Base-by-base conservation (phyloP, 2,113 vertebrate species). In the Galbula dea region DNA sequence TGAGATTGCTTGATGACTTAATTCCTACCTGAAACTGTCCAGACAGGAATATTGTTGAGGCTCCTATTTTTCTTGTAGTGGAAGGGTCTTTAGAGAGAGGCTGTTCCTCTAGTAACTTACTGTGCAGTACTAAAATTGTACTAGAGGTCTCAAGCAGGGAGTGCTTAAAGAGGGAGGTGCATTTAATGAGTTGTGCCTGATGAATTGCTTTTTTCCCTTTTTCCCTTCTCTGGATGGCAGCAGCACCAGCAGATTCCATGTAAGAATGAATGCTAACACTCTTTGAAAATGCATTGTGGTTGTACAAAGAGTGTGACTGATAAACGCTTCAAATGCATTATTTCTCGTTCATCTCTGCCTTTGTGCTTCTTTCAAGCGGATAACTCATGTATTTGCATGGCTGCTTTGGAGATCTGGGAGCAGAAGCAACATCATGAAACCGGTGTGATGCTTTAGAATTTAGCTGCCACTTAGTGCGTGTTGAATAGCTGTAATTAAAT, bases 401-500 rank as follows among this genome's bases (percentile, higher is more conserved):
- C 79, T 76, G 92, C 89, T 96, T 73, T 18, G 5, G 67, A 93
- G 83, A 83, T 62, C 88, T 71, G 85, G 66, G 93, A 95, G 90
- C 90, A 95, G 93, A 94, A 58, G 94, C 90, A 94, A 36, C 90
- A 92, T 92, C 96, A 95, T 92, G 95, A 96, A 96, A 94, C 94
- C 94, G 95, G 95, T 95, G 88, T 1, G 86, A 7, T 68, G 92
- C 94, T 95, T 96, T 95, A 96, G 90, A 96, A 94, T 92, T 96
- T 55, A 3, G 1, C 80, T 82, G 81, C 69, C 81, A 34, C 92
- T 95, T 94, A 82, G n/a, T 16, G 86, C 36, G 69, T 84, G 69
- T 68, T 96, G 96, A 96, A 95, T 94, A 76, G 95, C 83, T 1
- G 5, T 92, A 96, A 95, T 96, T 93, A 96, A 96, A 96, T 96